phyloP scores from a whole-genome alignment of 2,113 vertebrate genomes.

The Leuciscus idus region DNA sequence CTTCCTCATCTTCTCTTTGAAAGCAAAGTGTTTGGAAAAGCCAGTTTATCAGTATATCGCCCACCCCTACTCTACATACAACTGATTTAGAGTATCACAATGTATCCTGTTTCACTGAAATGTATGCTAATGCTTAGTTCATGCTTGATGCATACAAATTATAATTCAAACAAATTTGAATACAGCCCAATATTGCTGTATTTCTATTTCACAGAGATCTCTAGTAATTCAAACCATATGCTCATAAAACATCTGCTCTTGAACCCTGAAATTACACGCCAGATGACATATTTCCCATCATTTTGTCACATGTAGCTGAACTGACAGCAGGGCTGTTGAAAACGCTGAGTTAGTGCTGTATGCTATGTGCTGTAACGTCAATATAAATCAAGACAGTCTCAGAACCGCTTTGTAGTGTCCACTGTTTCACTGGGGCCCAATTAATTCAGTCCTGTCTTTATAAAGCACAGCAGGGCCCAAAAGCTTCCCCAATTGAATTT shows the following conservation, averaged over 20 bases:
- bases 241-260: conserved; percentile 26
- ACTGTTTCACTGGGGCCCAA: neutral
- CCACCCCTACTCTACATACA: neutral
- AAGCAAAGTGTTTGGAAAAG: neutral
- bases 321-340: conserved; percentile 20
- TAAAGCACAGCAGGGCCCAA: conserved; percentile 12
- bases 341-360: conserved; percentile 21
- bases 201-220: neutral
- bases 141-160: neutral
- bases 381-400: conserved; percentile 15
- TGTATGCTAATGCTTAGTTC: neutral
- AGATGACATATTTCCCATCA: conserved; percentile 18
- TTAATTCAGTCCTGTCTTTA: conserved; percentile 25
- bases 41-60: neutral
- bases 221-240: conserved; percentile 21
- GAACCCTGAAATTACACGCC: conserved; percentile 10
- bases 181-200: neutral
- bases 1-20: neutral
- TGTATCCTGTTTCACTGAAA: neutral
- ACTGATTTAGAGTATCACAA: neutral
- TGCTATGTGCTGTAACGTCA: conserved; percentile 16
- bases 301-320: conserved; percentile 26
- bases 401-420: neutral
- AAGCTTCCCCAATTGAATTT: neutral
- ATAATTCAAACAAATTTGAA: neutral